Evolutionary conservation across 2,797 vertebrate genomes (phyloP), one percentile per base, ranked within the genome.

Genomic region (Enteromius viviparus): DNA sequence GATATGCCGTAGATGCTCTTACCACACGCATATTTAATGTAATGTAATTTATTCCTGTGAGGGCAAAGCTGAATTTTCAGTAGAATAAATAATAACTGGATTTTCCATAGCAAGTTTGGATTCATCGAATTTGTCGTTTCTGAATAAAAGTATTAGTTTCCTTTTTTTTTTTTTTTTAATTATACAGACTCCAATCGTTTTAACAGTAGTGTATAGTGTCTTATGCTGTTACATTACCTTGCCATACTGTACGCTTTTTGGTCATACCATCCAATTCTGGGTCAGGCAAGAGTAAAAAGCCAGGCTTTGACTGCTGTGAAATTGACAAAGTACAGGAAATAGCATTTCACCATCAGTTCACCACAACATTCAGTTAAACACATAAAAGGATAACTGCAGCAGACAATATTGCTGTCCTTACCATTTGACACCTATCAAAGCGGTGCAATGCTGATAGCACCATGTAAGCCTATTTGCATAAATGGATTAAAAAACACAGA

Each of bases 231-330:
- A 11, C 23, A 29, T 15, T 62, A 29, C 23, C 58, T 21, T 40
- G 10, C n/a, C 65, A 37, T n/a, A 62, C 60, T 62, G 26, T 40
- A n/a, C 1, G 32, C 10, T 23, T 47, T 34, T 71, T 26, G 12
- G 12, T 71, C n/a, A 26, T 71, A 23, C n/a, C 23, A 11, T 6
- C 23, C 6, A 58, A 23, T 32, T 76, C 21, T 42, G n/a, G 90
- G 89, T 89, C 87, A 90, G 86, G 90, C 90, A 92, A 89, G 91
- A 91, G 92, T 92, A 87, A 89, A 87, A 89, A 88, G 88, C 89
- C 87, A 87, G 84, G n/a, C 78, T 88, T 87, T 74, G 85, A 87
- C 21, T 78, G 81, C 84, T 87, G 83, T 88, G 76, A 87, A 91
- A 90, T 89, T n/a, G 47, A 60, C 78, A 91, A 85, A 82, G 45